phyloP scores from a whole-genome alignment of 2,797 vertebrate genomes.

The Cyprinodon diabolis region DNA sequence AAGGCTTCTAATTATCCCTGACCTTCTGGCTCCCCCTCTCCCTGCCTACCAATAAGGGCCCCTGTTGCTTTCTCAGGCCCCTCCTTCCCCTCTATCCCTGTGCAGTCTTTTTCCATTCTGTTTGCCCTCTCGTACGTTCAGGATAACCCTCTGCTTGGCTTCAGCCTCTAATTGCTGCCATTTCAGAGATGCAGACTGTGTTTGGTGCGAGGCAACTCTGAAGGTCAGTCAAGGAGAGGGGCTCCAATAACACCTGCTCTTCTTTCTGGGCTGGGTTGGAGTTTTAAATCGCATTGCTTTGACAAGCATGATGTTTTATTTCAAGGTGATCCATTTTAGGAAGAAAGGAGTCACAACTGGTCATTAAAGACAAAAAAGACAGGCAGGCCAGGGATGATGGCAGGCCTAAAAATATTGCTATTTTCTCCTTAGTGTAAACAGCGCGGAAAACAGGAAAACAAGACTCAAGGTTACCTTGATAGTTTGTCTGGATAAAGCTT shows the following conservation, averaged over 20 bases:
- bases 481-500: background rate
- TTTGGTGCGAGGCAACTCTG: conserved; percentile 59
- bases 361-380: conserved; percentile 51
- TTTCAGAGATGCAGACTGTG: conserved; percentile 72
- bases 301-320: conserved; percentile 68
- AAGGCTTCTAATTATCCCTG: conserved; percentile 86
- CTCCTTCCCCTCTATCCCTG: conserved; percentile 56
- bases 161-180: conserved; percentile 77
- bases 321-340: conserved; percentile 56
- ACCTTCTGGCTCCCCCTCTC: conserved; percentile 79
- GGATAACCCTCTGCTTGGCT: conserved; percentile 69
- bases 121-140: conserved; percentile 63
- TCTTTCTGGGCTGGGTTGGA: conserved; percentile 37
- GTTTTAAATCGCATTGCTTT: conserved; percentile 54
- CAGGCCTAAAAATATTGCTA: conserved; percentile 14
- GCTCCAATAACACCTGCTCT: conserved; percentile 61
- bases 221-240: conserved; percentile 78
- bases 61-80: conserved; percentile 55
- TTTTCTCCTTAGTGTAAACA: background rate
- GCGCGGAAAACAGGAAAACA: background rate
- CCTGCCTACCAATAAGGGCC: conserved; percentile 63
- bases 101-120: conserved; percentile 46
- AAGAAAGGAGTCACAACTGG: conserved; percentile 52
- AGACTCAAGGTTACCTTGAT: background rate
- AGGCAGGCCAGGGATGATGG: background rate